Conservation (phyloP, 2,113 vertebrate species). For the Myrmophylax atrothorax region DNA sequence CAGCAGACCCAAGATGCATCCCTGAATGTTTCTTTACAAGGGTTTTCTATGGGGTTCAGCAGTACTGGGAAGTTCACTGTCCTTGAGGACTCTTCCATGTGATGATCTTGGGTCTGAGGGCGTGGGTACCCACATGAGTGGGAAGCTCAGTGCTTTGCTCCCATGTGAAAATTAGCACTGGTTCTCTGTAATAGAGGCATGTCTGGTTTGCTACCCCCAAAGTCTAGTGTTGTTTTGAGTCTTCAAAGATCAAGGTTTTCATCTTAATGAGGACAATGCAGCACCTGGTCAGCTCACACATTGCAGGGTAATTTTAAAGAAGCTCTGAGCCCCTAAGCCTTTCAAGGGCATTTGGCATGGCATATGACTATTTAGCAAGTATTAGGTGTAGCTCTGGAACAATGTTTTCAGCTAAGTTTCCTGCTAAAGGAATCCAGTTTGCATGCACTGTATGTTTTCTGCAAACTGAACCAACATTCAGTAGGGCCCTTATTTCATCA, state of each 20-base stretch:
- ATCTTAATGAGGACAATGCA: neutral
- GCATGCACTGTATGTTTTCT: rapidly evolving
- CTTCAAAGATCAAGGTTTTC: neutral
- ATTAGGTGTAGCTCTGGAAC: neutral
- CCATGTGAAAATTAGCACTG: neutral
- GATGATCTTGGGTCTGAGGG: neutral
- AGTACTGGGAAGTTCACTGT: neutral
- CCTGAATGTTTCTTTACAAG: neutral
- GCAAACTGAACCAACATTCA: neutral
- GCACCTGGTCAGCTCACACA: neutral
- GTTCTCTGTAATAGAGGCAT: neutral
- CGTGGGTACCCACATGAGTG: neutral
- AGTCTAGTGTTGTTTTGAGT: neutral
- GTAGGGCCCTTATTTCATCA: neutral
- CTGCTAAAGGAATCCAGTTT: neutral
- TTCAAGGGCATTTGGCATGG: neutral
- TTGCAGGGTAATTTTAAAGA: neutral
- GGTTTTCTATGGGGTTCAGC: neutral
- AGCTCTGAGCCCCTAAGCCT: neutral
- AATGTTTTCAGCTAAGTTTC: neutral
- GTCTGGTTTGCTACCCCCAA: neutral
- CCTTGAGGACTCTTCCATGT: neutral
- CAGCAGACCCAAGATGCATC: neutral
- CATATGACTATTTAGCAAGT: neutral
- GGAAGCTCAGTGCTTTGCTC: neutral